Base-by-base conservation (phyloP, 2,888 invertebrate genomes). In the Rhimphoctona megacephalus region DNA sequence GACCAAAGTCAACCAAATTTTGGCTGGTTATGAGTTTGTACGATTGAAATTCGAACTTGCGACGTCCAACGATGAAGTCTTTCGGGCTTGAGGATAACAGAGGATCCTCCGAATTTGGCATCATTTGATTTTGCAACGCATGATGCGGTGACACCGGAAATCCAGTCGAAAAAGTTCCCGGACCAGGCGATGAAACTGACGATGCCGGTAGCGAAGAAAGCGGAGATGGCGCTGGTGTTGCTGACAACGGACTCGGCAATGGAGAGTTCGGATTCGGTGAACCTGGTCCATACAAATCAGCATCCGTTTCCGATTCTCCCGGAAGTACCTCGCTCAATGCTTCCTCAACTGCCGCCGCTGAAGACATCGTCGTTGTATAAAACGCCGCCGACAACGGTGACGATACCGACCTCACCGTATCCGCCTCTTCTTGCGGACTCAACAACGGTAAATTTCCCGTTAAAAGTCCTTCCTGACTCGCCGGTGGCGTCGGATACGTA, bases 31-130 rank as follows among this genome's bases (percentile, higher is more conserved):
- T 94, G 54, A 96, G 94, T 84, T 96, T 95, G 92, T 95, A 95
- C 39, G 96, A 94, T 81, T 96, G 96, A 76, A 96, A 95, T 90
- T 96, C 96, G 88, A 96, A 95, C 89, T 96, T 96, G 64, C 95
- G 94, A 1, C 94, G 90, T 1, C 91, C 92, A 14, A 90, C 91
- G 2, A 95, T 94, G 91, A 98, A 98, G 92, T 98, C 98, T 87
- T 97, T 96, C 0, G 98, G 97, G 89, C 97, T 97, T 85, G 98
- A 98, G 0, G 98, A 98, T 25, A 98, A 94, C 5, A 98, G 94
- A 0, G 98, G 98, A 93, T 98, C 98, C 91, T 98, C 98, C 0
- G 98, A 98, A 92, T 98, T 98, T 17, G 98, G 96, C 97, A 98
- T 97, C 96, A 98, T 98, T 91, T 97, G 97, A 6, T 97, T 97